phyloP scores from a whole-genome alignment of 2,888 invertebrate genomes.

The Philereme transversata region DNA sequence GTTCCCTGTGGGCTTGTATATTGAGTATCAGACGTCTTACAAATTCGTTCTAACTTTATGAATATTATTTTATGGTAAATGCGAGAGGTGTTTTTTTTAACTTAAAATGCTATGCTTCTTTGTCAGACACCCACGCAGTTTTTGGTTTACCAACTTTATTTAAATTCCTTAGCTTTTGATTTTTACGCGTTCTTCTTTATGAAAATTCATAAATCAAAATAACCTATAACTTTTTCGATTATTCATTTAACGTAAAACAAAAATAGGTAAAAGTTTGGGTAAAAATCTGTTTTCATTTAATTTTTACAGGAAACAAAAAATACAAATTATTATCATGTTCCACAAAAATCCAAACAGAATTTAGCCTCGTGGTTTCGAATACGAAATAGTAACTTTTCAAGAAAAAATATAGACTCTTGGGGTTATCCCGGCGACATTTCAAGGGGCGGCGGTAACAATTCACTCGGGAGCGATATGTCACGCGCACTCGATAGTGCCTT shows the following conservation, averaged over 20 bases:
- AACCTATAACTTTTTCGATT: no score
- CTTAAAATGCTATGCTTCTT: no score
- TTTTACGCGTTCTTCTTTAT: no score
- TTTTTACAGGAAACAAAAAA: neutral
- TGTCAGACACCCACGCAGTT: no score
- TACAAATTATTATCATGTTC: neutral
- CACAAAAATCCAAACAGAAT: slow-evolving; percentile 16
- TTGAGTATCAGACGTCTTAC: slow-evolving; percentile 60
- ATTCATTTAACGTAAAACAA: no score
- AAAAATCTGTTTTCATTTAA: neutral
- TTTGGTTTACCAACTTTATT: no score
- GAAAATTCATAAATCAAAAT: no score
- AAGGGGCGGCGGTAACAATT: slow-evolving; percentile 61
- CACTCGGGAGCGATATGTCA: slow-evolving; percentile 70
- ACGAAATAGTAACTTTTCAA: slow-evolving; percentile 50
- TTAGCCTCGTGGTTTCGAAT: slow-evolving; percentile 35
- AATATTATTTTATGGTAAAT: slow-evolving; percentile 49
- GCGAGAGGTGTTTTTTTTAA: slow-evolving; percentile 13
- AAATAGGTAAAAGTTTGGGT: neutral
- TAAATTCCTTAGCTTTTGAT: no score
- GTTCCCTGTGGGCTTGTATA: slow-evolving; percentile 56
- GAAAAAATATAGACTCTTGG: slow-evolving; percentile 70
- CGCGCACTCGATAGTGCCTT: slow-evolving; percentile 66
- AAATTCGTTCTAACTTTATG: slow-evolving; percentile 54
- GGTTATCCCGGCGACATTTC: slow-evolving; percentile 71